phyloP scores from a whole-genome alignment of 2,797 vertebrate species.

The Trachops cirrhosus region DNA sequence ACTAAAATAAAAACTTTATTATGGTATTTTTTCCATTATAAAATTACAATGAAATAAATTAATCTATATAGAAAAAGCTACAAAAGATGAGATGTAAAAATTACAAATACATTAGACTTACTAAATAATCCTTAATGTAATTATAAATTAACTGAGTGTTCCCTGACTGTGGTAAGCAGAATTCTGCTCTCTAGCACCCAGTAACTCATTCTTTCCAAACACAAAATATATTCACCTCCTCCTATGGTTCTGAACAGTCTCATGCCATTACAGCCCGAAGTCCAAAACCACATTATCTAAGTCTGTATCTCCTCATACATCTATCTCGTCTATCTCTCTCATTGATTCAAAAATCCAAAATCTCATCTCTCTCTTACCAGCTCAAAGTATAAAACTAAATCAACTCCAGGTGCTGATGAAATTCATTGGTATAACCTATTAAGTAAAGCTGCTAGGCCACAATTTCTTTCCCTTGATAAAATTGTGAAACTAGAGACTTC shows the following conservation, averaged over 20 bases:
- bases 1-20: not conserved
- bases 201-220: not conserved
- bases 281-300: not conserved
- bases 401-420: not conserved
- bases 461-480: not conserved
- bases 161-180: not conserved
- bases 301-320: not conserved
- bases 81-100: not conserved
- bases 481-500: not conserved
- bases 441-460: not conserved
- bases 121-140: not conserved
- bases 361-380: not conserved
- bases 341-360: not conserved
- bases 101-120: not conserved
- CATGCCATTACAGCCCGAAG: not conserved
- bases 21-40: not conserved
- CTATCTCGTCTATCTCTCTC: not conserved
- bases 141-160: not conserved
- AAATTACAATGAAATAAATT: slow-evolving; percentile 1
- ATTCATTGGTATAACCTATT: not conserved
- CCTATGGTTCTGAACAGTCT: not conserved
- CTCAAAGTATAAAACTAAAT: not conserved
- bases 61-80: not conserved
- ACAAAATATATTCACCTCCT: not conserved
- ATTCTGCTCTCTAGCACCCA: not conserved